Conservation (phyloP, 1,140 invertebrate genomes). For the Sesamia nonagrioides region DNA sequence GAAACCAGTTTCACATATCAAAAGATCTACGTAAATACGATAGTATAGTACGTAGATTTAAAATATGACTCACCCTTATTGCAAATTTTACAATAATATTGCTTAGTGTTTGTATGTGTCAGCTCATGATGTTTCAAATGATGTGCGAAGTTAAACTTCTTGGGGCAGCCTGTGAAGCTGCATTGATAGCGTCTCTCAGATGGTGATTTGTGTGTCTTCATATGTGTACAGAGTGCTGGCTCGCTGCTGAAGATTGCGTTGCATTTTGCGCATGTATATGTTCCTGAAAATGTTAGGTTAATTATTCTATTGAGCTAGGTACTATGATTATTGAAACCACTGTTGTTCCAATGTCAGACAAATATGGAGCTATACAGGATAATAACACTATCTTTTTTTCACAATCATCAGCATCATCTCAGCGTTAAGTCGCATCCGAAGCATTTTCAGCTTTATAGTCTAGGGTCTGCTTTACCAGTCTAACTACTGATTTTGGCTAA, state of each 20-base stretch:
- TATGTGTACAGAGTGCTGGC: conserved; percentile 72
- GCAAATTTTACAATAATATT: conserved; percentile 73
- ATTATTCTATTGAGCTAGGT: neutral
- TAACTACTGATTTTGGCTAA: too few relatives aligned
- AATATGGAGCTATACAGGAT: too few relatives aligned
- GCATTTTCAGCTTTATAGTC: too few relatives aligned
- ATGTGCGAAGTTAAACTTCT: conserved; percentile 80
- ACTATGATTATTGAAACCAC: too few relatives aligned
- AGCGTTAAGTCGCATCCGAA: too few relatives aligned
- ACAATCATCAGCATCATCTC: too few relatives aligned
- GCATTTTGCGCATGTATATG: conserved; percentile 71
- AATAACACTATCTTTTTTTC: too few relatives aligned
- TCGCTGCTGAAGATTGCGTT: conserved; percentile 72
- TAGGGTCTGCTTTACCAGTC: too few relatives aligned
- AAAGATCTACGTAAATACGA: neutral
- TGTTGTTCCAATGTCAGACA: too few relatives aligned
- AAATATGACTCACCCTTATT: conserved; percentile 69
- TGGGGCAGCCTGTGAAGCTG: conserved; percentile 67
- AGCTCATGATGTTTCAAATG: conserved; percentile 79
- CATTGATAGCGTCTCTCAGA: conserved; percentile 73
- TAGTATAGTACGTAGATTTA: neutral
- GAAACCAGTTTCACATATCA: neutral
- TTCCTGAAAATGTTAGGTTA: conserved; percentile 27
- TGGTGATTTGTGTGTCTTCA: conserved; percentile 74
- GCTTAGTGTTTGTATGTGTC: conserved; percentile 74